Base-by-base conservation (phyloP, 2,888 invertebrate genomes). In the Ctenicera cuprea region DNA sequence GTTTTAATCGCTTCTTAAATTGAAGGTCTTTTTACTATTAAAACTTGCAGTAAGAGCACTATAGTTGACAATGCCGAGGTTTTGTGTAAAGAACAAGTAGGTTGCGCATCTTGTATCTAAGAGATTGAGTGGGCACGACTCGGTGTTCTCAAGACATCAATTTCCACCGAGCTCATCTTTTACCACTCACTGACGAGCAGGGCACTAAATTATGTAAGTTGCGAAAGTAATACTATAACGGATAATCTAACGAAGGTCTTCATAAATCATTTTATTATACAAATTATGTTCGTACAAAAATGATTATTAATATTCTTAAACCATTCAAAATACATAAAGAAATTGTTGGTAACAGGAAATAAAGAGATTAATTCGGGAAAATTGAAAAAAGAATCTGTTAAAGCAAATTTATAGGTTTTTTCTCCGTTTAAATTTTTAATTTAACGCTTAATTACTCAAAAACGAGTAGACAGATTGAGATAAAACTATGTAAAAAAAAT, bases 61-160 rank as follows among this genome's bases (percentile, higher is more conserved):
- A 43, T 26, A 66, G 68, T 71, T 71, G 74, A 75, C 74, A 75
- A 75, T 75, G 62, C 71, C 61, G 61, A 62, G 59, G 71, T 71
- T 70, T 74, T 66, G 67, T 70, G 71, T 63, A 62, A 63, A 67
- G 67, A 57, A 64, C 71, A 77, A 76, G 77, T 77, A 77, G 77
- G 77, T 76, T 77, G 76, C 73, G 73, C 77, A 76, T 76, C 77
- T 76, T 76, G 76, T 73, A 76, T 65, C 59, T 71, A 61, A 73
- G 75, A 74, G 74, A 75, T 75, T 70, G 75, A 71, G 74, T 73
- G 74, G 76, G 71, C 77, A 77, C 77, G 77, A 77, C 71, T 75
- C 61, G 37, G 33, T 45, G 61, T 77, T 77, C 77, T 76, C 77
- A 77, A 75, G 74, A 76, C 77, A 77, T 77, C 75, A 70, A 76